These are phyloP conservation scores for Lonchura striata DNA, from an alignment of 2,113 vertebrate genomes.

Conservation along the genomic window DNA sequence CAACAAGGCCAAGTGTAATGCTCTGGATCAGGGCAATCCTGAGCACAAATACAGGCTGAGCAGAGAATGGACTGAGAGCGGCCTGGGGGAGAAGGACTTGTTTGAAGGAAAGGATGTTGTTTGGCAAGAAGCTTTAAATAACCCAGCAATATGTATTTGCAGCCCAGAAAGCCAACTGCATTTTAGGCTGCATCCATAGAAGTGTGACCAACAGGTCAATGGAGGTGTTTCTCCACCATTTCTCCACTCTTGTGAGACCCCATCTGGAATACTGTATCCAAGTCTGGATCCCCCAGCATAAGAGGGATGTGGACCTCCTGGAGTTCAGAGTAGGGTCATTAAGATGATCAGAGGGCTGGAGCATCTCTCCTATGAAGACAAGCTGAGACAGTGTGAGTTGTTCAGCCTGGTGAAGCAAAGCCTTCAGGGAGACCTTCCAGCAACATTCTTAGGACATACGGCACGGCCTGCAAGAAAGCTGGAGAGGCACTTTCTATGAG, in stretches of 20 bases:
- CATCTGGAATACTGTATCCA: background rate
- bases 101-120: background rate
- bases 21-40: accelerated
- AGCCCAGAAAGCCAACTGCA: background rate
- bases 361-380: background rate
- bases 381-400: background rate
- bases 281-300: background rate
- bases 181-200: background rate
- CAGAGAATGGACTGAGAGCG: background rate
- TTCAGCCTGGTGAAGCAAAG: background rate
- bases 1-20: background rate
- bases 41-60: background rate
- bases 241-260: background rate
- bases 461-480: background rate
- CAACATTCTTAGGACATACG: background rate
- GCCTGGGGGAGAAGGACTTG: background rate
- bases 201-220: background rate
- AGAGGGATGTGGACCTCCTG: background rate
- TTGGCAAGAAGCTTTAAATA: background rate
- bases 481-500: background rate
- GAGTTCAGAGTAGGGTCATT: background rate
- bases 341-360: background rate
- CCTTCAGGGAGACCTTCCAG: background rate
- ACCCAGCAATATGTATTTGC: background rate
- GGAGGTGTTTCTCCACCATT: background rate